Base-by-base conservation (phyloP, 2,888 invertebrate species). In the Pheosia gnoma region DNA sequence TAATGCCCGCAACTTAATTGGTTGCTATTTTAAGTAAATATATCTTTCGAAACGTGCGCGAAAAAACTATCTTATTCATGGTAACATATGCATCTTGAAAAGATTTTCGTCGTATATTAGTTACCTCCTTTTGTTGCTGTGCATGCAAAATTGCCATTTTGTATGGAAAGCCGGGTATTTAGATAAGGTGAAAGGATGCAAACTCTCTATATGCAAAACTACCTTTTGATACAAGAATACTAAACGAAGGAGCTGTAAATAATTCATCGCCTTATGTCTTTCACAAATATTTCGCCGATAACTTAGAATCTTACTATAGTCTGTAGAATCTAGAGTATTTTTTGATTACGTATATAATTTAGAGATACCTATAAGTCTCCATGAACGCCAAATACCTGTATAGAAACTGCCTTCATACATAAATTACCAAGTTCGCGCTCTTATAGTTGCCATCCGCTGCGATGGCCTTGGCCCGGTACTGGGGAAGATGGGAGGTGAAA, bases 171-270 rank as follows among this genome's bases (percentile, higher is more conserved):
- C n/a, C 39, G 7, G 51, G 47, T 47, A 11, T 9, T 52, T 52
- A 49, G 9, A 39, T 37, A 39, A 55, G 38, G 55, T n/a, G 55
- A 55, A 55, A 55, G n/a, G 55, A 53, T 39, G n/a, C 55, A 10
- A 38, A 13, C 39, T 55, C 55, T 55, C 55, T 55, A 6, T 7
- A 6, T 13, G 39, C 11, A 9, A 37, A 55, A 55, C 13, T 2
- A 39, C 55, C 55, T 39, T 55, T 55, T 13, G 4, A 55, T 39
- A 7, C 39, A 3, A 39, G 55, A 55, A 39, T 39, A 55, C 55
- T 55, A 39, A 55, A 6, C 37, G 55, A 47, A 8, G 47, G 5
- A 11, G 11, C 8, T 4, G 43, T 8, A 43, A 4, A 10, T 25
- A 25, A 25, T 25, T 25, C 25, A 25, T 25, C 25, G 25, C 2